phyloP scores from a whole-genome alignment of 2,888 invertebrate species.

The Stenoptilia bipunctidactyla region DNA sequence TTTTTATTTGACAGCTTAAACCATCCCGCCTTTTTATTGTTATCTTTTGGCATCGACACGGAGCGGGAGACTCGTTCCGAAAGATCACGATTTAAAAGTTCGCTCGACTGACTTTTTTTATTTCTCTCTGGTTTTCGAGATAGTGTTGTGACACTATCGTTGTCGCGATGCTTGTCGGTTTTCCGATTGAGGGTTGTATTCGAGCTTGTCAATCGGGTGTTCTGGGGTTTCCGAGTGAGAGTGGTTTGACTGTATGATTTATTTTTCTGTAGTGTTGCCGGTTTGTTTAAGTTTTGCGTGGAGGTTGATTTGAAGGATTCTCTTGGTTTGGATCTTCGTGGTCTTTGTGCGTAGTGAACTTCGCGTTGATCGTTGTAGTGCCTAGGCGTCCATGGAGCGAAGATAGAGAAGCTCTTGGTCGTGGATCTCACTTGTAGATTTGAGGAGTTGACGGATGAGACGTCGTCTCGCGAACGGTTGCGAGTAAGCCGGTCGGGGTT shows the following conservation, averaged over 20 bases:
- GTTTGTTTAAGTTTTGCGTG: slow-evolving; percentile 36
- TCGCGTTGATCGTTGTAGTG: slow-evolving; percentile 80
- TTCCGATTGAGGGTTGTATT: slow-evolving; percentile 52
- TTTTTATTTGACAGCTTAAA: slow-evolving; percentile 73
- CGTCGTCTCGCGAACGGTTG: slow-evolving; percentile 81
- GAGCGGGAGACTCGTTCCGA: slow-evolving; percentile 73
- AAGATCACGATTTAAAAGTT: slow-evolving; percentile 68
- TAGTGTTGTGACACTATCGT: slow-evolving; percentile 29
- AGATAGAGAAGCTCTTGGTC: slow-evolving; percentile 84
- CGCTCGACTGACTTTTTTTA: slow-evolving; percentile 74
- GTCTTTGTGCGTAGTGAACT: slow-evolving; percentile 82
- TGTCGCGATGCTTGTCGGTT: slow-evolving; percentile 37
- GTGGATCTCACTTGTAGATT: slow-evolving; percentile 78
- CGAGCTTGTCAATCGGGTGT: slow-evolving; percentile 44
- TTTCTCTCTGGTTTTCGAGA: slow-evolving; percentile 58
- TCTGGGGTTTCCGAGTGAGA: slow-evolving; percentile 39
- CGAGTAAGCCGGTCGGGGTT: slow-evolving; percentile 74
- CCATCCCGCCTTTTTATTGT: slow-evolving; percentile 82
- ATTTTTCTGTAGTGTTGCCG: slow-evolving; percentile 58
- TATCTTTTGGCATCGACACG: slow-evolving; percentile 80
- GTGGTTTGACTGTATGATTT: slow-evolving; percentile 61
- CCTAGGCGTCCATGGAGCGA: slow-evolving; percentile 87
- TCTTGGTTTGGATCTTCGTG: slow-evolving; percentile 44
- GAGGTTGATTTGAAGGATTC: slow-evolving; percentile 55
- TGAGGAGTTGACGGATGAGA: slow-evolving; percentile 75